Evolutionary conservation across 2,888 invertebrate species (phyloP), one percentile per base, ranked within the genome.

Genomic region (Drosophila nr. perissopoda): DNA sequence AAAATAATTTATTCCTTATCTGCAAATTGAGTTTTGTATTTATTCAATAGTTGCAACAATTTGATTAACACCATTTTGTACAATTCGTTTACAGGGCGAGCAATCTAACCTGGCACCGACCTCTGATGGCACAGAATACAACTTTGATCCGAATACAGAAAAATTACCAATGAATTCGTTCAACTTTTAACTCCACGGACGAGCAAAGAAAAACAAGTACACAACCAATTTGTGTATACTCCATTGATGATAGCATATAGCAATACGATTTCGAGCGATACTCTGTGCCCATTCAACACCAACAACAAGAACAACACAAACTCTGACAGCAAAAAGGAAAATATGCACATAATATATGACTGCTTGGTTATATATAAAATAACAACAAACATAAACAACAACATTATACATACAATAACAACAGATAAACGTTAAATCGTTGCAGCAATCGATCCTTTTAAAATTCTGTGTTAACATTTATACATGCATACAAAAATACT

Each of bases 101-200:
- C 92, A 92, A 88, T 82, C 89, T 53, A 91, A 88, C 63, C 93
- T 98, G 91, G 96, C 95, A 76, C 97, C 98, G 61, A 94, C 95
- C 84, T 95, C 96, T 63, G 96, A 95, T 71, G 97, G 97, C 71
- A 94, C 95, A 70, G 96, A 96, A 81, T 98, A 96, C 94, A 96
- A 97, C 92, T 98, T 98, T 94, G 97, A 97, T 94, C 96, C 97
- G 70, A 95, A 96, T 93, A 96, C 87, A 70, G 92, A 92, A 64
- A 92, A 92, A 86, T 85, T 92, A 88, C 91, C 90, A 85, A 92
- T 91, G 83, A 92, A 92, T 73, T 82, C 91, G 69, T 92, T 90
- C 76, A 87, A 92, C 80, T 92, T 92, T 91, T 92, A 92, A 91
- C 42, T 59, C 33, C 52, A 76, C 49, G 31, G 48, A 51, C 56